Conservation (phyloP, 2,797 vertebrate species). For the Peromyscus nudipes region DNA sequence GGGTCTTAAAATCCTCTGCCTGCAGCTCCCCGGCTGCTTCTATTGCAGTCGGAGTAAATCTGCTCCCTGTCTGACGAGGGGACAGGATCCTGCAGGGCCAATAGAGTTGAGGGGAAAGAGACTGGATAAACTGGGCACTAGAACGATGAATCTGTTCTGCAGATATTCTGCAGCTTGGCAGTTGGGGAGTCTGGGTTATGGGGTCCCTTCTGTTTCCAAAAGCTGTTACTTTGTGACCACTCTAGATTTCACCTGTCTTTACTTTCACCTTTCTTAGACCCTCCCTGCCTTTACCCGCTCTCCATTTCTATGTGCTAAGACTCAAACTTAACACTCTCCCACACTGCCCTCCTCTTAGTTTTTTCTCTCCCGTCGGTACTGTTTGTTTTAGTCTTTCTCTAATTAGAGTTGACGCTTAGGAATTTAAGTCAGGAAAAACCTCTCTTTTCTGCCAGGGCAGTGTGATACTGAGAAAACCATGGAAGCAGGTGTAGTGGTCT, state of each 20-base stretch:
- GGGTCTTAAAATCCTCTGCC: slow-evolving; percentile 46
- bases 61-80: not conserved
- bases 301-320: not conserved
- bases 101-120: not conserved
- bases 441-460: slow-evolving; percentile 27
- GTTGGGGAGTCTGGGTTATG: not conserved
- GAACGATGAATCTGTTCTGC: not conserved
- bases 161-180: not conserved
- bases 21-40: slow-evolving; percentile 44
- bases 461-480: slow-evolving; percentile 48
- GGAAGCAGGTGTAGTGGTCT: not conserved
- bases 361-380: not conserved
- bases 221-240: not conserved
- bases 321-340: not conserved
- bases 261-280: slow-evolving; percentile 45
- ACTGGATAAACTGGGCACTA: not conserved
- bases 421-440: slow-evolving; percentile 50
- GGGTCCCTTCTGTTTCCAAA: not conserved
- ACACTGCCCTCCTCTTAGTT: not conserved
- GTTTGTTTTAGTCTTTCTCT: slow-evolving; percentile 64
- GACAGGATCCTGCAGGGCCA: not conserved
- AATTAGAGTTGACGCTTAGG: slow-evolving; percentile 40
- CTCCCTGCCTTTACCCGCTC: not conserved
- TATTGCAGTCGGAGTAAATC: slow-evolving; percentile 10
- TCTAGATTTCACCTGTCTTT: not conserved